Conservation (phyloP, 1,140 invertebrate genomes). For the Drosophila sturtevanti region DNA sequence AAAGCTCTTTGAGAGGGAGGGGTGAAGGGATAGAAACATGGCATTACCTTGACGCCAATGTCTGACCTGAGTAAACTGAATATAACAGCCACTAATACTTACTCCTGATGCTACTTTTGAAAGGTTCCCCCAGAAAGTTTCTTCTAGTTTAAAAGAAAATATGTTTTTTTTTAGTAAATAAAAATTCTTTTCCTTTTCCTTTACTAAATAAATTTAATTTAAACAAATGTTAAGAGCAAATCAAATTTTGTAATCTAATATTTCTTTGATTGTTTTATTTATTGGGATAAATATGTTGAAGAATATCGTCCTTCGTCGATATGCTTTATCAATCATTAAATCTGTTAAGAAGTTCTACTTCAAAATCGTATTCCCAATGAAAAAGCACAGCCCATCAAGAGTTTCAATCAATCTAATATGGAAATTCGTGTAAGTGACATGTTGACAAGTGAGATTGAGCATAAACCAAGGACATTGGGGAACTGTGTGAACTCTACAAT, state of each 20-base stretch:
- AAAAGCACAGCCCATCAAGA: background rate
- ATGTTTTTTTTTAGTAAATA: background rate
- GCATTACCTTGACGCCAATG: constrained; percentile 28
- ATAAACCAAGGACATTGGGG: constrained; percentile 35
- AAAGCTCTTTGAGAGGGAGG: constrained; percentile 41
- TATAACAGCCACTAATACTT: constrained; percentile 55
- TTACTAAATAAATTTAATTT: too few species aligned
- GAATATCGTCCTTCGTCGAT: too few species aligned
- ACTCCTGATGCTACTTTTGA: background rate
- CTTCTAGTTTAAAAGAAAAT: background rate
- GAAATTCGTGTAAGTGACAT: constrained; percentile 71
- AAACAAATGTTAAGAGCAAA: too few species aligned
- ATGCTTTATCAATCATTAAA: too few species aligned
- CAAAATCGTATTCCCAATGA: background rate
- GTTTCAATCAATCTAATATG: constrained; percentile 53
- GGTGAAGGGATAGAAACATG: background rate
- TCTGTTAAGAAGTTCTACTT: too few species aligned
- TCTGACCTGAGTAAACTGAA: constrained; percentile 44
- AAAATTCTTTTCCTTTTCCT: background rate
- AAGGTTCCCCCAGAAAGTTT: background rate
- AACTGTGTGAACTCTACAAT: constrained; percentile 38
- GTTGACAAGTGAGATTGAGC: constrained; percentile 70
- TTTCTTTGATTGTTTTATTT: too few species aligned
- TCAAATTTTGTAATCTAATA: too few species aligned
- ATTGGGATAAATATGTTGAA: too few species aligned